Conservation (phyloP, 2,113 vertebrate species). For the Oncorhynchus nerka region DNA sequence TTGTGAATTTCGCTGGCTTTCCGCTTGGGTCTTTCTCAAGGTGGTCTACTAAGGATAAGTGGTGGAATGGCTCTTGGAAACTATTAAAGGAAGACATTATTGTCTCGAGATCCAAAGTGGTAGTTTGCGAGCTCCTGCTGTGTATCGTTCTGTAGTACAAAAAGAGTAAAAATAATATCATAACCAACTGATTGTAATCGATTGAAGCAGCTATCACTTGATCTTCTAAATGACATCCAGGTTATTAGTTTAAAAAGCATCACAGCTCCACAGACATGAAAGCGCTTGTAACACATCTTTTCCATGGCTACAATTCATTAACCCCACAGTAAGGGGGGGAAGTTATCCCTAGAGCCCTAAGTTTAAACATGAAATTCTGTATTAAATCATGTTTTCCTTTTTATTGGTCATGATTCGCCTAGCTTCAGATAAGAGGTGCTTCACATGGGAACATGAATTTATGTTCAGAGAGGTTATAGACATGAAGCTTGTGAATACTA, state of each 20-base stretch:
- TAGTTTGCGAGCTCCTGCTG: slow-evolving; percentile 36
- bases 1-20: slow-evolving; percentile 65
- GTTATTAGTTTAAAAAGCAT: neutral
- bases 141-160: slow-evolving; percentile 49
- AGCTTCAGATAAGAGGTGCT: neutral
- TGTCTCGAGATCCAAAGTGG: slow-evolving; percentile 78
- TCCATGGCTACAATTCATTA: neutral
- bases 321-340: neutral
- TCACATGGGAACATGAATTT: neutral
- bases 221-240: slow-evolving; percentile 49
- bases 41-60: slow-evolving; percentile 65
- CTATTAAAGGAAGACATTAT: slow-evolving; percentile 53
- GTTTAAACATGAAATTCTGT: neutral
- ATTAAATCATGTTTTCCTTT: neutral
- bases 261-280: neutral
- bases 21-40: slow-evolving; percentile 74
- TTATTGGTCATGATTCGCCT: neutral
- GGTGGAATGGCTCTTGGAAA: slow-evolving; percentile 44
- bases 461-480: neutral
- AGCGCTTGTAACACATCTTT: neutral
- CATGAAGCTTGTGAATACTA: neutral
- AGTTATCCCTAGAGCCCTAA: neutral
- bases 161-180: slow-evolving; percentile 45
- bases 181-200: slow-evolving; percentile 66
- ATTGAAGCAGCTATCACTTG: slow-evolving; percentile 62